Conservation (phyloP, 1,140 invertebrate species). For the Eriosoma lanigerum region DNA sequence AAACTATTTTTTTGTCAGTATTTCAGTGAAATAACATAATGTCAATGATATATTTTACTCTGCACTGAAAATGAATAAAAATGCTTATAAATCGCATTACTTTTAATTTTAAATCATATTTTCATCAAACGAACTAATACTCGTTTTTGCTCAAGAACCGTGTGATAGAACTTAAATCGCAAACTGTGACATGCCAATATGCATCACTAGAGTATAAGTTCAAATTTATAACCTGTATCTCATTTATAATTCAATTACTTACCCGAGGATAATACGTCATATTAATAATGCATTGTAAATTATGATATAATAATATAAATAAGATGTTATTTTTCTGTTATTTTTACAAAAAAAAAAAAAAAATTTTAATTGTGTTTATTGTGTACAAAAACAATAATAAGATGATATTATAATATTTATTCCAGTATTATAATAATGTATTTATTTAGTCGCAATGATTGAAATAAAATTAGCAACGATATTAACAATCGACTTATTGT, state of each 20-base stretch:
- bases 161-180: conserved; percentile 13
- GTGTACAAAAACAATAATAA: no score
- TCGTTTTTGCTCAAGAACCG: background rate
- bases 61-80: background rate
- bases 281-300: background rate
- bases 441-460: background rate
- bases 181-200: background rate
- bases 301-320: no score
- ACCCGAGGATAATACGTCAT: background rate
- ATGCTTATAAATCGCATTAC: conserved; percentile 1
- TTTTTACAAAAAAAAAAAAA: no score
- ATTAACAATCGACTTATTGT: background rate
- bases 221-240: conserved; percentile 29
- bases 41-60: background rate
- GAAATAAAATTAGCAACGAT: background rate
- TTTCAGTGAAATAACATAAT: no score
- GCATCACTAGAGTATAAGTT: background rate
- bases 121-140: background rate
- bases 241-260: conserved; percentile 44
- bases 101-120: background rate
- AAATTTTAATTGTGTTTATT: no score
- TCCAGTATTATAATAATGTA: background rate
- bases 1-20: no score
- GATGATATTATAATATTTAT: no score
- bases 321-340: no score